Base-by-base conservation (phyloP, 2,797 vertebrate genomes). In the Melanotaenia trifasciata region DNA sequence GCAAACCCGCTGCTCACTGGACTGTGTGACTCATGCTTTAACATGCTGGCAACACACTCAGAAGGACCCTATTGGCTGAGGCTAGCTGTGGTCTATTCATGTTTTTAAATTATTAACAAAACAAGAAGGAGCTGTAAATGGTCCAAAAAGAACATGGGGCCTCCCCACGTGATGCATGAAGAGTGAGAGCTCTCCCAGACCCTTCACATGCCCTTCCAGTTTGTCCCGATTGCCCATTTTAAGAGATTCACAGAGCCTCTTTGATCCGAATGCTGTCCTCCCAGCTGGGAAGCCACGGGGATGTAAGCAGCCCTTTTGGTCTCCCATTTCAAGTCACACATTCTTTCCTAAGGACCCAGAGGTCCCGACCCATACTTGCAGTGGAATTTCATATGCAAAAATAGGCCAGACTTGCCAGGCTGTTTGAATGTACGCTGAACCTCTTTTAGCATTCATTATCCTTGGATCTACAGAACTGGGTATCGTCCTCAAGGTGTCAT, bases 381-480 rank as follows among this genome's bases (percentile, higher is more conserved):
- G 9, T 79, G 85, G 84, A 90, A 92, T 88, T 90, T 87, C 83
- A 81, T 88, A 86, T 81, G 85, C 88, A 86, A 80, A 92, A 92
- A 89, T 86, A 87, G 70, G 76, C 75, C 74, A 58, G 73, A 79
- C 82, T 82, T 59, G 50, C 65, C 72, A 75, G 57, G 70, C 67
- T 72, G 64, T 80, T 80, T 78, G 47, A 81, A 90, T 83, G 67
- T 79, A 67, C 40, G 36, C 43, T 70, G 3, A 0, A 57, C 72
- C 57, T 56, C 51, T 70, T 70, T 67, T 62, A 59, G 53, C 26
- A 45, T 72, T 70, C 54, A 74, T 77, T 72, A 70, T 81, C 58
- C 10, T 69, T 58, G 51, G 74, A 78, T 81, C 57, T 20, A 65
- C 56, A 65, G 57, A 76, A 64, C 72, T 63, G 8, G 13, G 28